Evolutionary conservation across 1,140 invertebrate species (phyloP).

Genomic region (Episyrphus balteatus): DNA sequence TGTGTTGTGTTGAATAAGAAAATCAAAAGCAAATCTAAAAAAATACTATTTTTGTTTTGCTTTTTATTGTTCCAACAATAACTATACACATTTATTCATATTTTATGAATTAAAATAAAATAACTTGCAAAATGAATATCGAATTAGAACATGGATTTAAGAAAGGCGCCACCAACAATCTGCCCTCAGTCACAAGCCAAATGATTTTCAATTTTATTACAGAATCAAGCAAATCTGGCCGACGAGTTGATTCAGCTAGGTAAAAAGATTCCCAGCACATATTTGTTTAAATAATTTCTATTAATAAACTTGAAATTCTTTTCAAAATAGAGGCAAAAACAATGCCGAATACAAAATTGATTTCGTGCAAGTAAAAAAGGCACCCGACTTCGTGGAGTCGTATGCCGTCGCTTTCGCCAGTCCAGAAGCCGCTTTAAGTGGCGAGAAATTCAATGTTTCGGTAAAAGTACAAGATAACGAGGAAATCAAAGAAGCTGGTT

Average conservation of each 20-base stretch:
- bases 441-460: slow-evolving; percentile 19
- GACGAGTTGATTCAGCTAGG: not conserved
- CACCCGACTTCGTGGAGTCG: slow-evolving; percentile 15
- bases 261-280: no score
- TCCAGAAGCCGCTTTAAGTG: slow-evolving; percentile 14
- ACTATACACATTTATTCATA: no score
- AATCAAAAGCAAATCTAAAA: no score
- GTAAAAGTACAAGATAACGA: slow-evolving; percentile 13
- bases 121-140: slow-evolving; percentile 24
- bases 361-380: slow-evolving; percentile 22
- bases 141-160: slow-evolving; percentile 27
- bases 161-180: slow-evolving; percentile 22
- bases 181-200: slow-evolving; percentile 18
- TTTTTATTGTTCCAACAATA: not conserved
- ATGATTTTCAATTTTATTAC: slow-evolving; percentile 23
- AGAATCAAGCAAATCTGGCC: not conserved
- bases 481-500: slow-evolving; percentile 14
- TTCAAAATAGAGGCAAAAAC: slow-evolving; percentile 5
- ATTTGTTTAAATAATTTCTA: not conserved
- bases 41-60: not conserved
- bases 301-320: not conserved
- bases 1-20: no score
- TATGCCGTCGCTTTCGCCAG: slow-evolving; percentile 20
- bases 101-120: no score
- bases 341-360: slow-evolving; percentile 22